Conservation (phyloP, 2,113 vertebrate genomes). For the Engraulis encrasicolus region DNA sequence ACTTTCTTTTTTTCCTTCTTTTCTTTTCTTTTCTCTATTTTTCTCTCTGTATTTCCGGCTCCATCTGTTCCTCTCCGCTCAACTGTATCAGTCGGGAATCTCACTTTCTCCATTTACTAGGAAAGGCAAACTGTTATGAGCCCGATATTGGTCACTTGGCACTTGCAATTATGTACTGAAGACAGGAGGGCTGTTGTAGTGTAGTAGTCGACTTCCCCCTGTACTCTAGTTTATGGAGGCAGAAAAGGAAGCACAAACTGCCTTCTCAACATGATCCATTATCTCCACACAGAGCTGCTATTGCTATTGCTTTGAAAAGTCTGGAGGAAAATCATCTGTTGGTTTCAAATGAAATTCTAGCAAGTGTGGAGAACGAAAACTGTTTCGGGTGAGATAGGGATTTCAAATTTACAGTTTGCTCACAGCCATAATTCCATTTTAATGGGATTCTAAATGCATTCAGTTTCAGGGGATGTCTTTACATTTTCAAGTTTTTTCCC, state of each 20-base stretch:
- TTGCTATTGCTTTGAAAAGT: conserved; percentile 62
- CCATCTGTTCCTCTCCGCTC: not conserved
- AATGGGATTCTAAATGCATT: conserved; percentile 80
- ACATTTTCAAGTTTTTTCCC: conserved; percentile 74
- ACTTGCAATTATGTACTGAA: not conserved
- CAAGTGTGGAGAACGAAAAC: conserved; percentile 58
- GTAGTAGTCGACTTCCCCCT: not conserved
- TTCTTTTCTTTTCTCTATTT: not conserved
- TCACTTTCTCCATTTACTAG: not conserved
- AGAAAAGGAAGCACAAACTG: conserved; percentile 26
- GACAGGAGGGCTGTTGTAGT: not conserved
- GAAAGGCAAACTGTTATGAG: not conserved
- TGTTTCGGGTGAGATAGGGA: conserved; percentile 62
- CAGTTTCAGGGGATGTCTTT: conserved; percentile 74
- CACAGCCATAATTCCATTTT: conserved; percentile 79
- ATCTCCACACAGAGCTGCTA: conserved; percentile 47
- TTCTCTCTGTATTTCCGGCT: not conserved
- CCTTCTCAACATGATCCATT: conserved; percentile 55
- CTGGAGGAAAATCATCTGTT: conserved; percentile 61
- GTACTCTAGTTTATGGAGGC: not conserved
- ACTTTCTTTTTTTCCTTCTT: not conserved
- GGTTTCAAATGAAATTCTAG: conserved; percentile 56
- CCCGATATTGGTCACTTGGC: not conserved
- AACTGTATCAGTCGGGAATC: not conserved
- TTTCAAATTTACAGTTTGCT: conserved; percentile 75